Conservation (phyloP, 2,888 invertebrate species). For the Cremastinae sp. region DNA sequence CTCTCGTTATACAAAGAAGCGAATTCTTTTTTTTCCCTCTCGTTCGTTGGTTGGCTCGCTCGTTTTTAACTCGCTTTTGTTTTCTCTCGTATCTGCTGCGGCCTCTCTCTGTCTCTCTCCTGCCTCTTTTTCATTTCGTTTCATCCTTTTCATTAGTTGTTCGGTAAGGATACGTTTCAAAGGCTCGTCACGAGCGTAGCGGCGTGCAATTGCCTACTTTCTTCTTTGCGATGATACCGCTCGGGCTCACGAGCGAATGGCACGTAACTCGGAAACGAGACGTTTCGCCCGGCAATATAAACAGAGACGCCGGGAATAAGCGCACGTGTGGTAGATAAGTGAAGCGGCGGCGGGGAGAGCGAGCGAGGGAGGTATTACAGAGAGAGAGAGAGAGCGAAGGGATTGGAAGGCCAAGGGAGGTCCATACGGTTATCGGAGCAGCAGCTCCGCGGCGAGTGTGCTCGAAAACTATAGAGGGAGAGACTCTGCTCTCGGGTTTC, state of each 20-base stretch:
- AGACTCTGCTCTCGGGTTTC: conserved; percentile 56
- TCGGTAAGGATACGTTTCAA: conserved; percentile 36
- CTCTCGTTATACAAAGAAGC: conserved; percentile 21
- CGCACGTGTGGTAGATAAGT: background rate
- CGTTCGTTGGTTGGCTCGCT: background rate
- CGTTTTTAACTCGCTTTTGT: background rate
- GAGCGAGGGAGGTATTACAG: too few species aligned
- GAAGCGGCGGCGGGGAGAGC: background rate
- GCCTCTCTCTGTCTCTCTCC: background rate
- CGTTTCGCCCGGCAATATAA: conserved; percentile 30
- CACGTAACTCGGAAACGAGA: conserved; percentile 53
- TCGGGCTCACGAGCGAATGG: conserved; percentile 48
- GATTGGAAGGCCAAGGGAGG: background rate
- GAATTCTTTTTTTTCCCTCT: background rate
- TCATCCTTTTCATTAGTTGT: conserved; percentile 2
- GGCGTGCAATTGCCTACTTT: conserved; percentile 39
- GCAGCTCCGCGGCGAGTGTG: background rate
- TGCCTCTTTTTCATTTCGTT: conserved; percentile 7
- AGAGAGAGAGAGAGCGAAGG: too few species aligned
- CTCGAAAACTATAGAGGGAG: conserved; percentile 35
- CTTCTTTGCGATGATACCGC: conserved; percentile 16
- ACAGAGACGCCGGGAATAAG: conserved; percentile 8
- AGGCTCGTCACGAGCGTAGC: conserved; percentile 42
- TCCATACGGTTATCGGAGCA: background rate
- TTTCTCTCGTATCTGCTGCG: too few species aligned